phyloP scores from a whole-genome alignment of 1,140 invertebrate genomes.

The Acromyrmex echinatior region DNA sequence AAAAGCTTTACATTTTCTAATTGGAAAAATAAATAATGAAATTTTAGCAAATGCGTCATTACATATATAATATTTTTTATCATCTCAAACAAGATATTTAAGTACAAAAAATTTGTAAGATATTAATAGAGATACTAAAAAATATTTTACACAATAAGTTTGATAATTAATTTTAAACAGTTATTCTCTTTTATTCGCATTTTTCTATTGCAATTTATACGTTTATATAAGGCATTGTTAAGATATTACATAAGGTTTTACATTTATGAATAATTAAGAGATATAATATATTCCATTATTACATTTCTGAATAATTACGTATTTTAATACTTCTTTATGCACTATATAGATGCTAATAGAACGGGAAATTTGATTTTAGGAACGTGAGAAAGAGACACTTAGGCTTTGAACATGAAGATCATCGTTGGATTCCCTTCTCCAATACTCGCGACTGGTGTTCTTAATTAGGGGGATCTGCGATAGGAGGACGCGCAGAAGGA shows the following conservation, averaged over 20 bases:
- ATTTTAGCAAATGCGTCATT: not conserved
- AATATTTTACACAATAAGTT: not conserved
- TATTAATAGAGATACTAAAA: not conserved
- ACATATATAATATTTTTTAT: not conserved
- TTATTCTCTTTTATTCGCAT: not conserved
- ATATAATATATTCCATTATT: not conserved
- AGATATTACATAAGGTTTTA: not conserved
- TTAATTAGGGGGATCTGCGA: conserved; percentile 32
- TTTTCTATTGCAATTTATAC: not conserved
- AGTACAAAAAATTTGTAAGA: not conserved
- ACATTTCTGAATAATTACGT: not conserved
- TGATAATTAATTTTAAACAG: not conserved
- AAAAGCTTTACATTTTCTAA: not conserved
- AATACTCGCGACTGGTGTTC: conserved; percentile 17
- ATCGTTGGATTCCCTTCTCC: conserved; percentile 28
- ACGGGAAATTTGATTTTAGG: conserved; percentile 33
- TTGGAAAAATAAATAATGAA: not conserved
- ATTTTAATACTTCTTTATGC: not conserved
- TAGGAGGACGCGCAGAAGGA: not conserved
- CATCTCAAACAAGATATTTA: not conserved
- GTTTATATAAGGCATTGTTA: not conserved
- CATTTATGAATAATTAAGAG: not conserved
- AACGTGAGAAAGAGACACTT: not conserved
- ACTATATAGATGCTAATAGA: not conserved
- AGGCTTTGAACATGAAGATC: not conserved